Evolutionary conservation across 1,140 invertebrate genomes (phyloP).

Genomic region (Papilio xuthus): DNA sequence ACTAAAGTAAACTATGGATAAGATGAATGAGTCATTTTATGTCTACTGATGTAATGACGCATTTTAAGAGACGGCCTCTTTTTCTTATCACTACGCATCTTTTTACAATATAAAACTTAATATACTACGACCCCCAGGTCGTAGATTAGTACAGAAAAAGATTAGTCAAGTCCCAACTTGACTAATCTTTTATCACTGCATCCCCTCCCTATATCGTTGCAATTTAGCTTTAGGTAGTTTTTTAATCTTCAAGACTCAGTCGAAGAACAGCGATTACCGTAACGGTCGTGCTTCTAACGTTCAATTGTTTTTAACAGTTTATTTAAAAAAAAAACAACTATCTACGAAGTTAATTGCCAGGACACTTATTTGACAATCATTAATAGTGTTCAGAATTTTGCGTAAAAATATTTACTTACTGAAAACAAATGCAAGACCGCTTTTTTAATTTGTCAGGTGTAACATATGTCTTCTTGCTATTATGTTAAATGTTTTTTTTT

Average conservation of each 20-base stretch:
- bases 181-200: not conserved
- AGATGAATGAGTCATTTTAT: constrained; percentile 7
- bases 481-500: not conserved
- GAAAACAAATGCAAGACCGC: no score
- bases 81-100: constrained; percentile 33
- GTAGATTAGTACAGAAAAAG: no score
- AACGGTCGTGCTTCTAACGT: not conserved
- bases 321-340: not conserved
- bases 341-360: not conserved
- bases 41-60: constrained; percentile 1
- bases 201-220: not conserved
- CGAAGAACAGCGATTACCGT: not conserved
- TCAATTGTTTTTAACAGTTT: not conserved
- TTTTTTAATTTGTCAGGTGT: not conserved
- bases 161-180: no score
- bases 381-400: not conserved
- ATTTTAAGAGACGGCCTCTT: constrained; percentile 10
- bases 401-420: no score
- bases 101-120: not conserved
- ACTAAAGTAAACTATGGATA: not conserved
- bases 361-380: not conserved
- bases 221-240: not conserved
- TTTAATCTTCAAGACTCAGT: not conserved
- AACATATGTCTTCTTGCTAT: not conserved
- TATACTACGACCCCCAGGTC: not conserved